Conservation (phyloP, 2,113 vertebrate genomes). For the Blennius ocellaris region DNA sequence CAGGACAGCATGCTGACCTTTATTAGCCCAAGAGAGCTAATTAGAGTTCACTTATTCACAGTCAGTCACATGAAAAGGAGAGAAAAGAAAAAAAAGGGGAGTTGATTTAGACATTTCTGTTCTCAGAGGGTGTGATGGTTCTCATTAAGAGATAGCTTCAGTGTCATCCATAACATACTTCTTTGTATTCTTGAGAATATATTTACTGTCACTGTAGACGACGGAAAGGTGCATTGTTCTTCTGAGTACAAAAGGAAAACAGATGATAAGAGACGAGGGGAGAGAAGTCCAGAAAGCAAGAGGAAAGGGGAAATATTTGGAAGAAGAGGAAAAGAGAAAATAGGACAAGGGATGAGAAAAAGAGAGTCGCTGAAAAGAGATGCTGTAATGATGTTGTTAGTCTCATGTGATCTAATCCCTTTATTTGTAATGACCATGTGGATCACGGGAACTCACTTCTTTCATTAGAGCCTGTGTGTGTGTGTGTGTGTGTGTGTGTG, state of each 20-base stretch:
- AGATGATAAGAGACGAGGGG: neutral
- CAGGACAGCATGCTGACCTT: slow-evolving; percentile 48
- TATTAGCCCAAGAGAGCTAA: slow-evolving; percentile 53
- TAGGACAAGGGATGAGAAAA: neutral
- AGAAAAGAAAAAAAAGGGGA: slow-evolving; percentile 4
- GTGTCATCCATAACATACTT: neutral
- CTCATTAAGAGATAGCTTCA: neutral
- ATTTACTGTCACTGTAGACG: neutral
- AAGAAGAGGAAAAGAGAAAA: neutral
- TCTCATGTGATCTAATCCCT: slow-evolving; percentile 60
- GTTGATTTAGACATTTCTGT: slow-evolving; percentile 26
- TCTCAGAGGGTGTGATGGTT: neutral
- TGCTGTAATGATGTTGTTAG: slow-evolving; percentile 41
- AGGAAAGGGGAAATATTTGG: neutral
- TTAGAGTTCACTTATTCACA: slow-evolving; percentile 17
- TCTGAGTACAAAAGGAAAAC: too few species aligned
- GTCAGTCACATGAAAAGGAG: neutral
- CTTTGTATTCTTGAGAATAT: neutral
- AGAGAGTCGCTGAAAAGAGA: neutral
- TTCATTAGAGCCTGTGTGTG: slow-evolving; percentile 30
- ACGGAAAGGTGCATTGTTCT: slow-evolving; percentile 1
- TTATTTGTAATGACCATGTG: slow-evolving; percentile 46
- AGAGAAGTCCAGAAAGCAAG: neutral
- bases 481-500: neutral
- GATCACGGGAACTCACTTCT: slow-evolving; percentile 64